phyloP scores from a whole-genome alignment of 2,888 invertebrate genomes.

The Meta bourneti region DNA sequence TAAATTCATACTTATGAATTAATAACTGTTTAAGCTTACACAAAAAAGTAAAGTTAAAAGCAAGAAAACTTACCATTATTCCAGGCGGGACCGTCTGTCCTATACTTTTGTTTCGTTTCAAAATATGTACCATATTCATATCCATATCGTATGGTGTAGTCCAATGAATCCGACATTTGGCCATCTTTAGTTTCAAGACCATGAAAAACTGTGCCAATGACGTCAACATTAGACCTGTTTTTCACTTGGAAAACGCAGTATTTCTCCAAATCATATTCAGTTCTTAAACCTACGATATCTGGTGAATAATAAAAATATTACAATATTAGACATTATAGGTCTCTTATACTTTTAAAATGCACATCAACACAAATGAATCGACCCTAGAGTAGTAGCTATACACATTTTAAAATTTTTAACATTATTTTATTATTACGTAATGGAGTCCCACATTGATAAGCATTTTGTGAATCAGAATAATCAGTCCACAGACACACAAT shows the following conservation, averaged over 20 bases:
- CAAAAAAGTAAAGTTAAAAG: too few relatives aligned
- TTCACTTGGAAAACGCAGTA: constrained; percentile 18
- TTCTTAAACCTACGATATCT: background rate
- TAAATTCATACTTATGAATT: too few relatives aligned
- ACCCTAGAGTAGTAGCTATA: background rate
- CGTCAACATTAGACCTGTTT: background rate
- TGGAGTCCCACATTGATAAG: background rate
- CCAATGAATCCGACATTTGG: constrained; percentile 30
- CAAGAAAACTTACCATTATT: background rate
- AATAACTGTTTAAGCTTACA: too few relatives aligned
- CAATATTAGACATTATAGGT: too few relatives aligned
- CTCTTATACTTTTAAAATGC: background rate
- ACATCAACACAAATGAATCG: background rate
- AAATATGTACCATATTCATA: background rate
- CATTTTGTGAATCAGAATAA: too few relatives aligned
- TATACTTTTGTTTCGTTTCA: background rate
- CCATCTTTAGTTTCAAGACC: constrained; percentile 21
- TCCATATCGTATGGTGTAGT: constrained; percentile 53
- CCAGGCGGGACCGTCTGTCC: background rate
- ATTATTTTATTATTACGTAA: background rate
- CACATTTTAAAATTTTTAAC: background rate
- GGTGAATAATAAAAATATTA: background rate
- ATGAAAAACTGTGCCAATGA: constrained; percentile 57
- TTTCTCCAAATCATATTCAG: constrained; percentile 31
- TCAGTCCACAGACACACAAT: too few relatives aligned